Base-by-base conservation (phyloP, 2,113 vertebrate genomes). In the Marmota monax region DNA sequence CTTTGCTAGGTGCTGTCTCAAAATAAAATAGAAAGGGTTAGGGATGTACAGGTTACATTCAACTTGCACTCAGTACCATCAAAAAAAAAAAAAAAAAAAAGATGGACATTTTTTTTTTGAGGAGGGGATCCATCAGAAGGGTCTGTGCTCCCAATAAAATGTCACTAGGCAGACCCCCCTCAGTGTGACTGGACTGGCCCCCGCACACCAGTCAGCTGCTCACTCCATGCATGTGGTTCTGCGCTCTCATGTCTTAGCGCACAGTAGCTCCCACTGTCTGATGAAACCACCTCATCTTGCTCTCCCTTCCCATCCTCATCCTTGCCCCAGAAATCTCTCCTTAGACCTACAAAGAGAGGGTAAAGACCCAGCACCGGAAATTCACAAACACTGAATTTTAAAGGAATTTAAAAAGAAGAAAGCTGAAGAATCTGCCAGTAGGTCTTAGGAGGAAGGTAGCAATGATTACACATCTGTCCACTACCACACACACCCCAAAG, bases 111-210 rank as follows among this genome's bases (percentile, higher is more conserved):
- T 42, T 48, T 29, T 25, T 29, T 25, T 25, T 63, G 61, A 25
- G 42, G 9, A 67, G 39, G 5, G 10, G 56, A 22, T 16, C 65
- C 14, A 17, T 86, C 14, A 11, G 39, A 67, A 48, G 63, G 34
- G 27, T 37, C 34, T 42, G 11, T 37, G 63, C 45, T 39, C 72
- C 53, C 27, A 34, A 34, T 1, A 53, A 65, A 79, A 18, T 7
- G 37, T 0, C n/a, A 3, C 63, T 2, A n/a, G 56, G 9, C 10
- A 0, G 29, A 27, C 22, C 20, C 5, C 20, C 5, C 14, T 14
- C 48, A 39, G 13, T 2, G 14, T 12, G 18, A 23, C 10, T 1
- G 4, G 37, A 65, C 76, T 56, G 20, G 48, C 29, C 39, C 8
- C 48, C 18, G 32, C 53, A 22, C 39, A 8, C 22, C 13, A 16